Percentiles rank a stretch among this genome's conserved stretches.
These are phyloP conservation scores for Rhineura floridana DNA, from an alignment of 2,113 vertebrate species.

Conservation along the genomic window DNA sequence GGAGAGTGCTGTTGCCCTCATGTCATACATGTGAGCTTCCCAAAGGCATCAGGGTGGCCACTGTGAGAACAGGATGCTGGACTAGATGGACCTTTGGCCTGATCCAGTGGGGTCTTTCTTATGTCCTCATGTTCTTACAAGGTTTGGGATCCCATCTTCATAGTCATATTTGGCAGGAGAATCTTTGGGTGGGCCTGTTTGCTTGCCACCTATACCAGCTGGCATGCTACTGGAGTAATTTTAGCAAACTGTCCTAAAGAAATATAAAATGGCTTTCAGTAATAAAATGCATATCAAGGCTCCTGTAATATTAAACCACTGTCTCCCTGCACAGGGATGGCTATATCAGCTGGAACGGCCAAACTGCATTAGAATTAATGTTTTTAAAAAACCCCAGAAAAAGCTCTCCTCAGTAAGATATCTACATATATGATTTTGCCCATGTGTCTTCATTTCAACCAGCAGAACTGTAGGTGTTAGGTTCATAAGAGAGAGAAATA, in stretches of 20 bases:
- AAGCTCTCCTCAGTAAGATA: not conserved
- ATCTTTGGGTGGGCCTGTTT: not conserved
- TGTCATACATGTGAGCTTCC: too few species aligned
- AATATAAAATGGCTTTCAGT: not conserved
- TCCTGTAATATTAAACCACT: not conserved
- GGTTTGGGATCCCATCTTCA: not conserved
- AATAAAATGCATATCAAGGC: not conserved
- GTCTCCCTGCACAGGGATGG: not conserved
- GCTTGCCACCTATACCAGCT: not conserved
- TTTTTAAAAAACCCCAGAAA: not conserved
- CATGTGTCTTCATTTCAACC: constrained; percentile 13
- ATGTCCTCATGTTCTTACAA: not conserved
- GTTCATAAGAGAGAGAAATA: not conserved
- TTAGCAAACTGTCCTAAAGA: not conserved
- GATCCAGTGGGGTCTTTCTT: too few species aligned
- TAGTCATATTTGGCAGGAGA: not conserved
- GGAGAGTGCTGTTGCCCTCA: too few species aligned
- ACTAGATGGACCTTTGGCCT: too few species aligned
- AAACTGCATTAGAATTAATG: not conserved
- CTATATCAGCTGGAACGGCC: not conserved
- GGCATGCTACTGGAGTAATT: not conserved
- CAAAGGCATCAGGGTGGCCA: too few species aligned
- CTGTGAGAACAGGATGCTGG: too few species aligned
- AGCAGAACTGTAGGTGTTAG: not conserved
- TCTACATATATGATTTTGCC: not conserved